phyloP scores from a whole-genome alignment of 2,113 vertebrate species.

The Casuarius casuarius region DNA sequence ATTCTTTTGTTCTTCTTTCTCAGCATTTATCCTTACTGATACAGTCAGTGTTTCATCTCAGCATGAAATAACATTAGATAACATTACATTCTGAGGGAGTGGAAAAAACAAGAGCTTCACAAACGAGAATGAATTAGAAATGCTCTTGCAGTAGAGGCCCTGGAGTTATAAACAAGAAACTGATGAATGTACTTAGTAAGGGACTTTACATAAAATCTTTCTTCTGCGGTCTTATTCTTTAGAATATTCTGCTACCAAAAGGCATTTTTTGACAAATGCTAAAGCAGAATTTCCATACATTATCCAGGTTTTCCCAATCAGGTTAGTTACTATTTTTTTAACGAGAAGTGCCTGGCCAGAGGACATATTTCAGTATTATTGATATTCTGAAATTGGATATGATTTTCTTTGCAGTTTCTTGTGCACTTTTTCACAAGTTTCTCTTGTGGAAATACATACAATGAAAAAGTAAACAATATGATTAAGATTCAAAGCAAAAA shows the following conservation, averaged over 20 bases:
- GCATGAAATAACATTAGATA: conserved; percentile 78
- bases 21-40: conserved; percentile 72
- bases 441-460: background rate
- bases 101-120: conserved; percentile 65
- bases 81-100: conserved; percentile 46
- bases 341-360: background rate
- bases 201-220: conserved; percentile 22
- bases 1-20: conserved; percentile 76
- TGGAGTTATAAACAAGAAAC: conserved; percentile 62
- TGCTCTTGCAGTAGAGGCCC: conserved; percentile 24
- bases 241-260: conserved; percentile 34
- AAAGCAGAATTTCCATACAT: background rate
- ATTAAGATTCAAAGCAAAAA: conserved; percentile 46
- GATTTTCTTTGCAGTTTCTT: background rate
- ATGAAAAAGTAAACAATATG: background rate
- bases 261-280: conserved; percentile 48
- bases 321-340: background rate
- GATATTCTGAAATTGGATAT: background rate
- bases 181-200: conserved; percentile 40
- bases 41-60: conserved; percentile 72
- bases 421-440: background rate
- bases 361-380: background rate
- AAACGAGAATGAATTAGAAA: conserved; percentile 74
- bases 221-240: conserved; percentile 29
- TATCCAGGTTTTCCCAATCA: background rate